Evolutionary conservation across 2,888 invertebrate species (phyloP).

Genomic region (Leucania comma): DNA sequence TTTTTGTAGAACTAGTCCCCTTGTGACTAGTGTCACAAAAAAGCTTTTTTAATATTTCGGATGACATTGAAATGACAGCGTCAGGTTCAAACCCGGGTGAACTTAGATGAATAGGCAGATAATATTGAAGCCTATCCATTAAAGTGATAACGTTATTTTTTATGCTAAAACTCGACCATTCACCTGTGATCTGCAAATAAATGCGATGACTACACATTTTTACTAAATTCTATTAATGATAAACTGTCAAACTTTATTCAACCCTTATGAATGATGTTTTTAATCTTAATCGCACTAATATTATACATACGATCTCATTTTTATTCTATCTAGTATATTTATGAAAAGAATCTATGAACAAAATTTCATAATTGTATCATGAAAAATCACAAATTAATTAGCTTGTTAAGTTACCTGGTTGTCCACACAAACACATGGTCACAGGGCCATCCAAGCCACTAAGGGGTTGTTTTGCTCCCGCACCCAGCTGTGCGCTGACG

Average conservation of each 20-base stretch:
- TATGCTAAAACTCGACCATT: not conserved
- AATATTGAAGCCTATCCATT: not conserved
- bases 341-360: too few relatives aligned
- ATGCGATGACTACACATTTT: conserved; percentile 28
- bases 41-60: not conserved
- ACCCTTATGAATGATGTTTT: conserved; percentile 14
- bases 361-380: too few relatives aligned
- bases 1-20: too few relatives aligned
- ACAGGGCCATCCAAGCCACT: too few relatives aligned
- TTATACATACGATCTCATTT: too few relatives aligned
- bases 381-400: too few relatives aligned
- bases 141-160: not conserved
- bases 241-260: conserved; percentile 23
- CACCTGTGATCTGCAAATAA: conserved; percentile 11
- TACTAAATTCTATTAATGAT: conserved; percentile 15
- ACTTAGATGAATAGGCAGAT: not conserved
- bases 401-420: too few relatives aligned
- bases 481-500: too few relatives aligned
- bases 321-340: too few relatives aligned
- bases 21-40: too few relatives aligned
- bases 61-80: not conserved
- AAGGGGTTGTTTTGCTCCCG: too few relatives aligned
- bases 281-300: conserved; percentile 2
- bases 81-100: not conserved
- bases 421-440: too few relatives aligned